A percentile compares a stretch with the other conserved stretches of the same genome.
These are phyloP conservation scores for Neomicropteryx cornuta DNA, from an alignment of 1,140 invertebrate genomes.

Conservation along the genomic window DNA sequence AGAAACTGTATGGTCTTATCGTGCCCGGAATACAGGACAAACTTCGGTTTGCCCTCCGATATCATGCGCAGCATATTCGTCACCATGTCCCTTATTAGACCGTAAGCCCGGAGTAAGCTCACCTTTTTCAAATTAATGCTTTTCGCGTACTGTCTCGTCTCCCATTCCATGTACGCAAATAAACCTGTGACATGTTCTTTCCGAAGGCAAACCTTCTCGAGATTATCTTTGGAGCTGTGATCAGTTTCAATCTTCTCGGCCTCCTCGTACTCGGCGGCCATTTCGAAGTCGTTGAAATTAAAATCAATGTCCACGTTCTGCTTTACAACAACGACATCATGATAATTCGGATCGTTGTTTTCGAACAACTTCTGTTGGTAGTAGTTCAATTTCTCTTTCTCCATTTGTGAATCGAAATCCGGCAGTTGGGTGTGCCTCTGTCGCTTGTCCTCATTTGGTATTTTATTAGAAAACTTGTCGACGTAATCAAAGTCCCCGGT, in stretches of 20 bases:
- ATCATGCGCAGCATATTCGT: constrained; percentile 67
- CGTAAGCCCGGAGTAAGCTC: constrained; percentile 63
- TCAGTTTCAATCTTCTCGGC: constrained; percentile 30
- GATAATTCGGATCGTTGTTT: constrained; percentile 34
- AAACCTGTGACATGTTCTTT: constrained; percentile 59
- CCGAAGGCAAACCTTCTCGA: constrained; percentile 46
- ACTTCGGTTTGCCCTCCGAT: constrained; percentile 62
- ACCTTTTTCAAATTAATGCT: constrained; percentile 52
- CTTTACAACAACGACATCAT: constrained; percentile 37
- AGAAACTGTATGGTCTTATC: constrained; percentile 81
- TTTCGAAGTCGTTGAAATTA: constrained; percentile 35
- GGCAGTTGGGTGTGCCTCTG: too few species aligned
- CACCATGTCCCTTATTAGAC: constrained; percentile 65
- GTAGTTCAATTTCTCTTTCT: constrained; percentile 35
- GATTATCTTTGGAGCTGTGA: constrained; percentile 21
- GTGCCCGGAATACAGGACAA: constrained; percentile 84
- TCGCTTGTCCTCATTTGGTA: too few species aligned
- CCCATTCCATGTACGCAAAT: constrained; percentile 66
- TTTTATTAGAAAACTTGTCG: too few species aligned
- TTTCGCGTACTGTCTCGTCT: constrained; percentile 51
- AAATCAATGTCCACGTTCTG: constrained; percentile 40
- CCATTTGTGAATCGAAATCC: constrained; percentile 28
- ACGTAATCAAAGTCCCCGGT: too few species aligned
- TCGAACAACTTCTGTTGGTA: constrained; percentile 35
- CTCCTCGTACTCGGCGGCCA: constrained; percentile 32